phyloP scores from a whole-genome alignment of 2,888 invertebrate genomes.

The Cephus runcator region DNA sequence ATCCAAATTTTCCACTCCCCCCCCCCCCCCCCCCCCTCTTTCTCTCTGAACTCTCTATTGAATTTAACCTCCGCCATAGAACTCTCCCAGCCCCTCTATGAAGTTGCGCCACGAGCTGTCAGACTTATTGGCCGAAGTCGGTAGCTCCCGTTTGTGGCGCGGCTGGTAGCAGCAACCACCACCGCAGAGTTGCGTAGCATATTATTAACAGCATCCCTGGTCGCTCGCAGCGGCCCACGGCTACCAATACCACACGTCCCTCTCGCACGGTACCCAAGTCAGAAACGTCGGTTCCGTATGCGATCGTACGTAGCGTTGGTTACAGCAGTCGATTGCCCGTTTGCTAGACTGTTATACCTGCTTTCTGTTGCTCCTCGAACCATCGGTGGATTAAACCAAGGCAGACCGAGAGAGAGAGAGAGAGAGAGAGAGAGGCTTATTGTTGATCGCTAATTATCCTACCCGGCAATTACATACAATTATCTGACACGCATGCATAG shows the following conservation, averaged over 20 bases:
- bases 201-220: conserved; percentile 48
- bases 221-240: conserved; percentile 32
- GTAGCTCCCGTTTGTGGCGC: conserved; percentile 33
- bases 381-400: not conserved
- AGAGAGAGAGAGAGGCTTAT: conserved; percentile 34
- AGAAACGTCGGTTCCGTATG: not conserved
- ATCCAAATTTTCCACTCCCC: not conserved
- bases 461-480: conserved; percentile 59
- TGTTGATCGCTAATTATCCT: conserved; percentile 64
- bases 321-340: not conserved
- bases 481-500: conserved; percentile 58
- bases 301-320: not conserved
- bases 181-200: conserved; percentile 42
- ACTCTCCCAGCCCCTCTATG: not conserved
- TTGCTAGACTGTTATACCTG: not conserved
- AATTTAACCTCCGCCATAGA: not conserved
- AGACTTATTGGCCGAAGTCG: conserved; percentile 14
- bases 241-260: conserved; percentile 36
- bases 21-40: too few species aligned
- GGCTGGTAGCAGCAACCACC: conserved; percentile 28
- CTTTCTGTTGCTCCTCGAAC: not conserved
- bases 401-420: not conserved
- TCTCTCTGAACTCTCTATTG: not conserved
- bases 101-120: not conserved
- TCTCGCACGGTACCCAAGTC: not conserved